A percentile compares a stretch with the other conserved stretches of the same genome.
Conservation (phyloP, 2,797 vertebrate species). For the Pogoniulus pusillus region DNA sequence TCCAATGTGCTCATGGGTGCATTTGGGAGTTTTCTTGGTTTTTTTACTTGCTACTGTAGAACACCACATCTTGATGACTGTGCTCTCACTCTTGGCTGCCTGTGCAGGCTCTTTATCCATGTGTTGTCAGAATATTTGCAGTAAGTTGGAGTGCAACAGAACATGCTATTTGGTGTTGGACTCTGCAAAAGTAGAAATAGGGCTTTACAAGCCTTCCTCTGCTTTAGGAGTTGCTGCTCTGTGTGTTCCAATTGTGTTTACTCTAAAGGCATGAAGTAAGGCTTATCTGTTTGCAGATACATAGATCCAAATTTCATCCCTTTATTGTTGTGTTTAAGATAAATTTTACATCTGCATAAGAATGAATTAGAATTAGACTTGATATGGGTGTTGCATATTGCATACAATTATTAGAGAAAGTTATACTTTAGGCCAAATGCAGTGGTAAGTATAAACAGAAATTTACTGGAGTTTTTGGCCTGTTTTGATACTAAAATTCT, state of each 20-base stretch:
- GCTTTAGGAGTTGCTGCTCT: background rate
- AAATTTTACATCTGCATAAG: constrained; percentile 65
- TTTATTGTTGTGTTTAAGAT: constrained; percentile 67
- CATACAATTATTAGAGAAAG: constrained; percentile 58
- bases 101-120: background rate
- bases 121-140: background rate
- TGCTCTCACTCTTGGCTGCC: background rate
- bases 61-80: rapidly evolving
- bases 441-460: constrained; percentile 28
- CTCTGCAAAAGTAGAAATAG: background rate
- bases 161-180: background rate
- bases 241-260: rapidly evolving
- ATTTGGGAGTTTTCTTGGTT: background rate
- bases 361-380: constrained; percentile 57
- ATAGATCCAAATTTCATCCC: constrained; percentile 12
- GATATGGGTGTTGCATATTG: constrained; percentile 47
- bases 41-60: background rate
- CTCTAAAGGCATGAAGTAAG: background rate
- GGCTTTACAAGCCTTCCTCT: background rate
- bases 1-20: background rate
- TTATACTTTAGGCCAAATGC: constrained; percentile 56
- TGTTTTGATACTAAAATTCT: constrained; percentile 59
- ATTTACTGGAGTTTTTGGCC: constrained; percentile 50
- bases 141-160: background rate
- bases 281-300: background rate